A percentile compares a stretch with the other conserved stretches of the same genome.
Conservation (phyloP, 2,113 vertebrate genomes). For the Ceyx margarethae region DNA sequence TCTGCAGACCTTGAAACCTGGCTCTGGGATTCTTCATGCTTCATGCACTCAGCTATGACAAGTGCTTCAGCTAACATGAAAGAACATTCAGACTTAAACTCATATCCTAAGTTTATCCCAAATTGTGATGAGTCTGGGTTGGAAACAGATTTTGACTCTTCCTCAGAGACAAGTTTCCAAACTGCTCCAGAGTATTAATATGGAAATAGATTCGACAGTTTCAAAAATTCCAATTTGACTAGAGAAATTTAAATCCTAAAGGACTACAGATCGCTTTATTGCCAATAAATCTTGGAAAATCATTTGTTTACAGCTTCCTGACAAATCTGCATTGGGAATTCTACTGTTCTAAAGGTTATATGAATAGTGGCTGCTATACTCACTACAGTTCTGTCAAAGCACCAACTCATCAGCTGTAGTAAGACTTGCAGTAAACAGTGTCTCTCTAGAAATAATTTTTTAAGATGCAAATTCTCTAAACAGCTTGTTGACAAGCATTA, state of each 20-base stretch:
- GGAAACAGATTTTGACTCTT: conserved; percentile 54
- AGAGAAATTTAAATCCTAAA: not conserved
- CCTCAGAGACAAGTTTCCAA: conserved; percentile 61
- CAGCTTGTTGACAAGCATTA: not conserved
- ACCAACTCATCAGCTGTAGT: not conserved
- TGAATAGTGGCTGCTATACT: not conserved
- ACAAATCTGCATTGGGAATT: conserved; percentile 53
- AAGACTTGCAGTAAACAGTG: not conserved
- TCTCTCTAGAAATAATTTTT: not conserved
- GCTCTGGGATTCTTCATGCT: conserved; percentile 74
- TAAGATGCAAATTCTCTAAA: not conserved
- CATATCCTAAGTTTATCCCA: conserved; percentile 9
- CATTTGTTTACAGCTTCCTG: conserved; percentile 48
- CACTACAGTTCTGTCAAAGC: not conserved
- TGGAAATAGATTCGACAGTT: not conserved
- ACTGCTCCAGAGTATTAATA: conserved; percentile 58
- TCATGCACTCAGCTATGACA: not conserved
- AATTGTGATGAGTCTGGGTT: conserved; percentile 22
- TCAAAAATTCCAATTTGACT: not conserved
- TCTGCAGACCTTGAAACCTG: conserved; percentile 71
- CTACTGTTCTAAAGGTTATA: not conserved
- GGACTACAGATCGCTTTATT: not conserved
- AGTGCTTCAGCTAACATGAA: not conserved
- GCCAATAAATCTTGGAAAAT: conserved; percentile 12
- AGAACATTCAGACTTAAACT: not conserved